phyloP scores from a whole-genome alignment of 1,140 invertebrate species.

The Asobara japonica region DNA sequence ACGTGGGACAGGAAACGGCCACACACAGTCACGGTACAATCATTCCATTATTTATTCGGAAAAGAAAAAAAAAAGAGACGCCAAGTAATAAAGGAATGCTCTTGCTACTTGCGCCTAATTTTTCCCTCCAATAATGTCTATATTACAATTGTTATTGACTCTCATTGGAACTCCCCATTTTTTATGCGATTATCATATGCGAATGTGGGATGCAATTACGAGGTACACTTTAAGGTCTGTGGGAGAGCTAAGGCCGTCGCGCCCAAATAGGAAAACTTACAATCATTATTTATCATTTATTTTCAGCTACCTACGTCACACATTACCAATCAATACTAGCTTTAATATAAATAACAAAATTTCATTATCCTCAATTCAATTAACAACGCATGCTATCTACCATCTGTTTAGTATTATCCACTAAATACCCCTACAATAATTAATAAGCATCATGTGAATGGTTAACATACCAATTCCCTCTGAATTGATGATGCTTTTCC shows the following conservation, averaged over 20 bases:
- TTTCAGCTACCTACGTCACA: not conserved
- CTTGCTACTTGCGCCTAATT: not conserved
- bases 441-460: not conserved
- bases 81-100: not conserved
- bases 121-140: not conserved
- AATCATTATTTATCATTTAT: slow-evolving; percentile 1
- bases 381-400: not conserved
- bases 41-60: slow-evolving; percentile 18
- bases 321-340: not conserved
- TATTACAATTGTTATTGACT: not conserved
- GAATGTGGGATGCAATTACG: not conserved
- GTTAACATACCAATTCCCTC: not conserved
- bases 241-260: not conserved
- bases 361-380: not conserved
- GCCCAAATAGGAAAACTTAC: slow-evolving; percentile 4
- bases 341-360: not conserved
- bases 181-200: not conserved
- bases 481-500: not conserved
- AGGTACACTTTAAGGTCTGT: not conserved
- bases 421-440: not conserved
- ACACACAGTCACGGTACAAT: slow-evolving; percentile 21
- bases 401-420: not conserved
- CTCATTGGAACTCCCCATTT: not conserved
- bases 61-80: not conserved
- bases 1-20: slow-evolving; percentile 20